Base-by-base conservation (phyloP, 2,113 vertebrate species). In the Corythornis cristatus region DNA sequence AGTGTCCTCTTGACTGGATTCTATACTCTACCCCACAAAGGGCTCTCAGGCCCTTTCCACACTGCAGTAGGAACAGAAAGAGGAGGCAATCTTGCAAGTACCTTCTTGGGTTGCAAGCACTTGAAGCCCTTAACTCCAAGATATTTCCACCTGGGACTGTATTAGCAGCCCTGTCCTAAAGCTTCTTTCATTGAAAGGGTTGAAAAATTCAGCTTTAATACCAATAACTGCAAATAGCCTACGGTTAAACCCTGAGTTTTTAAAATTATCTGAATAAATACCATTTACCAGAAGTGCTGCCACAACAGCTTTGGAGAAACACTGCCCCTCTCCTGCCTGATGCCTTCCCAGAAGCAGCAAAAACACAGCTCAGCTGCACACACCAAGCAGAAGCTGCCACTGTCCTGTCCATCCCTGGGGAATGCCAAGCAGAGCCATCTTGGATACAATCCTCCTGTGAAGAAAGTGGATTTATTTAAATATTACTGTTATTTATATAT, bases 391-490 rank as follows among this genome's bases (percentile, higher is more conserved):
- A 88, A 95, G 58, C 22, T 73, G 58, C 65, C 9, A 11, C 46
- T 88, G 62, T 35, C 28, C 23, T 2, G 3, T 82, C 35, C 2
- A 4, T 35, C 50, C n/a, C 29, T 31, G 23, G 16, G 29, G 26
- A 80, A 25, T 50, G 70, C 56, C 40, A 83, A 53, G n/a, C 56
- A 65, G 35, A 23, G 46, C 18, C 51, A 57, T 42, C 15, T 68
- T 12, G 9, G 72, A 48, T 10, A 22, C 0, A 1, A 23, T 65
- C 48, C 82, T 6, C 28, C 42, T 62, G 84, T 82, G 40, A 74
- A 90, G 43, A 90, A 95, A 79, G 29, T 65, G 4, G 46, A 72
- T 70, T 77, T 89, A 54, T 89, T 78, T 66, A 75, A 94, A 66
- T 74, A 42, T 62, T 88, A 83, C 71, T 80, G 37, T 37, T 37